Percentiles rank a stretch among this genome's conserved stretches.
Evolutionary conservation across 1,140 invertebrate genomes (phyloP).

Genomic region (Campoletis sonorensis): DNA sequence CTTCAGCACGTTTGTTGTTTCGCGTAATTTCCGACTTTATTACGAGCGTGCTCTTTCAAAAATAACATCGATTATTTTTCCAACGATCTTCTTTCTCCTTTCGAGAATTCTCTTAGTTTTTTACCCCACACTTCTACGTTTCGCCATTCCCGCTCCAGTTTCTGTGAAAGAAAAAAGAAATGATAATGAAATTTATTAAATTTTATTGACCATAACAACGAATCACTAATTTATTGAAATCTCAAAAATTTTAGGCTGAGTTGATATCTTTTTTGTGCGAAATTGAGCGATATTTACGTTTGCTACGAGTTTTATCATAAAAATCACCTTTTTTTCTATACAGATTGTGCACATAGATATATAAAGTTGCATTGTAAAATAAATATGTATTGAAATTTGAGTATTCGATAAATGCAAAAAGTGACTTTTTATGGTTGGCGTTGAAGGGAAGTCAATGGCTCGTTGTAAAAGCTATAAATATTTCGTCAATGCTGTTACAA

Average conservation of each 20-base stretch:
- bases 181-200: no score
- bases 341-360: not conserved
- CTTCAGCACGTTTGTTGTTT: slow-evolving; percentile 11
- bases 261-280: no score
- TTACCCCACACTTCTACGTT: not conserved
- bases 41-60: not conserved
- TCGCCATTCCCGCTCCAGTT: not conserved
- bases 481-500: slow-evolving; percentile 8
- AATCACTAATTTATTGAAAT: no score
- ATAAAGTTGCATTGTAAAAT: not conserved
- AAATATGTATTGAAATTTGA: not conserved
- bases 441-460: not conserved
- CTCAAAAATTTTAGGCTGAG: no score
- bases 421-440: not conserved
- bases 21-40: slow-evolving; percentile 17
- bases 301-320: no score
- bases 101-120: not conserved
- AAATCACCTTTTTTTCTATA: not conserved
- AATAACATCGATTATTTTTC: slow-evolving; percentile 12
- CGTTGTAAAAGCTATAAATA: slow-evolving; percentile 5
- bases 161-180: no score
- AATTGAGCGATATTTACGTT: not conserved
- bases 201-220: no score
- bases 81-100: not conserved
- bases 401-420: not conserved